Base-by-base conservation (phyloP, 2,888 invertebrate species). In the Ecliptopera silaceata region DNA sequence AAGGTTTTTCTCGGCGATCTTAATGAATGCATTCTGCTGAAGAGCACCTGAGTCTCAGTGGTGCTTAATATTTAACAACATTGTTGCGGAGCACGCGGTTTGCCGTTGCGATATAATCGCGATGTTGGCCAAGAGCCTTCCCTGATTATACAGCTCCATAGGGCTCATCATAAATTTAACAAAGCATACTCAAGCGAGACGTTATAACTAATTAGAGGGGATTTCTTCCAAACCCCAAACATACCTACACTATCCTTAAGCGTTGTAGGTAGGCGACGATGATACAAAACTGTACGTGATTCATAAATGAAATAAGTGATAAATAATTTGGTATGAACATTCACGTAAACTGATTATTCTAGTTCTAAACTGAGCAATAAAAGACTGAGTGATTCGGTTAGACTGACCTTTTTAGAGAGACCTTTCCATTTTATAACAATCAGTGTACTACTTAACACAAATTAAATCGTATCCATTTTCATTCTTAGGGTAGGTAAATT, bases 11-110 rank as follows among this genome's bases (percentile, higher is more conserved):
- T 68, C 65, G 51, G 64, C 65, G 63, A 79, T 79, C 78, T 79
- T 83, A 83, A 86, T 84, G 83, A 86, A 84, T 84, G 80, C 79
- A 81, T 82, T 84, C 75, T 72, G 67, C 73, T 77, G 65, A 71
- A 80, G 77, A 77, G 73, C 86, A 87, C 83, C 83, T 86, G 84
- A 80, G 79, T 56, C 74, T 53, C 56, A 62, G 65, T 51, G 60
- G 63, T 64, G 70, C 70, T 79, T 77, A 77, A 77, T 84, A 79
- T 81, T 83, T 81, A 81, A 84, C 83, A 80, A 79, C 69, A 69
- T 70, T 75, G 69, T 70, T 60, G 54, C 44, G 26, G 48, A 71
- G 68, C 61, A 49, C 55, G 43, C 54, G 20, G 38, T 31, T 29
- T 31, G 39, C 15, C 36, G 53, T 60, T 60, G 61, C 61, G 50